phyloP scores from a whole-genome alignment of 2,113 vertebrate genomes.

The Chlorodrepanis virens region DNA sequence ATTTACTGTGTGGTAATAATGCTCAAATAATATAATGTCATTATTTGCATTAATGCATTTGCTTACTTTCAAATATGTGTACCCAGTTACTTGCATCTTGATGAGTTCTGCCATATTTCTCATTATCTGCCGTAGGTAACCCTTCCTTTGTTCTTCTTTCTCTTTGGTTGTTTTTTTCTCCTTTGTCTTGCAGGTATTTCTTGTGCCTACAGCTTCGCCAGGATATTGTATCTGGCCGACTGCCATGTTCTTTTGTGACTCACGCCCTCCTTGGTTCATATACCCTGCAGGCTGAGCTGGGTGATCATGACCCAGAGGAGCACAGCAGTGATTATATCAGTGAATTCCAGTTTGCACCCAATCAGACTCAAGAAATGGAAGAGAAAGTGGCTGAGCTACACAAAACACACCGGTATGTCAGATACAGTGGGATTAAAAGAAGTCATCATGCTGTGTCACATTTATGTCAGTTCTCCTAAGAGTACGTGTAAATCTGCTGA shows the following conservation, averaged over 20 bases:
- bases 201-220: slow-evolving; percentile 87
- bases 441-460: not conserved
- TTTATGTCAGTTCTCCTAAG: not conserved
- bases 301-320: slow-evolving; percentile 88
- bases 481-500: not conserved
- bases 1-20: not conserved
- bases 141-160: not conserved
- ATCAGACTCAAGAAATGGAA: slow-evolving; percentile 94
- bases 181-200: slow-evolving; percentile 76
- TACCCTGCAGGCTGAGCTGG: slow-evolving; percentile 87
- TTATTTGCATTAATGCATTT: not conserved
- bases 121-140: not conserved
- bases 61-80: not conserved
- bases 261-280: slow-evolving; percentile 85
- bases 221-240: slow-evolving; percentile 81
- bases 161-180: not conserved
- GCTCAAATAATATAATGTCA: not conserved
- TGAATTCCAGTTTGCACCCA: slow-evolving; percentile 89
- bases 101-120: not conserved
- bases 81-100: not conserved
- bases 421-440: not conserved
- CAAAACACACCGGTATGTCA: slow-evolving; percentile 88
- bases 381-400: slow-evolving; percentile 94
- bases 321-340: slow-evolving; percentile 80
- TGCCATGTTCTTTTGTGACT: slow-evolving; percentile 87